phyloP scores from a whole-genome alignment of 2,888 invertebrate genomes.

The Heliconius erato region DNA sequence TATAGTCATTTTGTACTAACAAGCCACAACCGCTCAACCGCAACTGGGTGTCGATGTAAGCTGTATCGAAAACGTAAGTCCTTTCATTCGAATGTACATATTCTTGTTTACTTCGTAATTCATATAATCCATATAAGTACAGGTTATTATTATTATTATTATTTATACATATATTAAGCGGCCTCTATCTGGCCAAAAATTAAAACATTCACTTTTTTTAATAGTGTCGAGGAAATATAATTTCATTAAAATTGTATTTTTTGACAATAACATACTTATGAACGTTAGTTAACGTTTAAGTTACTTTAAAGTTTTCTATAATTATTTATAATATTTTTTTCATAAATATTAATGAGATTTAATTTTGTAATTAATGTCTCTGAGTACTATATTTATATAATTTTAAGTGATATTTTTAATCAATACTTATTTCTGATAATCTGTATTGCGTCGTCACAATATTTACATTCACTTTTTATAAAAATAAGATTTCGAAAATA shows the following conservation, averaged over 20 bases:
- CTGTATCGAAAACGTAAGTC: background rate
- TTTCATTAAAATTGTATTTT: too few relatives aligned
- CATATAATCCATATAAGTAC: background rate
- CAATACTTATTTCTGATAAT: background rate
- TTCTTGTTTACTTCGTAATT: slow-evolving; percentile 6
- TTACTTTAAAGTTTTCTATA: too few relatives aligned
- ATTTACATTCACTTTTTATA: background rate
- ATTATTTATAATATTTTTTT: too few relatives aligned
- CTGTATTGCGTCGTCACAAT: background rate
- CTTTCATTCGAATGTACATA: slow-evolving; percentile 9
- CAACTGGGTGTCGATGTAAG: slow-evolving; percentile 6
- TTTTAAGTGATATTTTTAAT: background rate
- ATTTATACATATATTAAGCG: background rate
- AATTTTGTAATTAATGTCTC: too few relatives aligned
- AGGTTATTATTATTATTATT: background rate
- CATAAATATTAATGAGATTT: too few relatives aligned
- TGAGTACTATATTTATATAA: background rate
- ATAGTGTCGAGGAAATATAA: too few relatives aligned
- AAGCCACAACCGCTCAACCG: slow-evolving; percentile 14
- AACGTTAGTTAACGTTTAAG: too few relatives aligned
- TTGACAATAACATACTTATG: too few relatives aligned
- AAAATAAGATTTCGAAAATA: slow-evolving; percentile 8
- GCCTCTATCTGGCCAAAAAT: background rate
- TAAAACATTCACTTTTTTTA: background rate
- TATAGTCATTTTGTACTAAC: background rate